phyloP scores from a whole-genome alignment of 2,113 vertebrate species.

The Thamnaconus septentrionalis region DNA sequence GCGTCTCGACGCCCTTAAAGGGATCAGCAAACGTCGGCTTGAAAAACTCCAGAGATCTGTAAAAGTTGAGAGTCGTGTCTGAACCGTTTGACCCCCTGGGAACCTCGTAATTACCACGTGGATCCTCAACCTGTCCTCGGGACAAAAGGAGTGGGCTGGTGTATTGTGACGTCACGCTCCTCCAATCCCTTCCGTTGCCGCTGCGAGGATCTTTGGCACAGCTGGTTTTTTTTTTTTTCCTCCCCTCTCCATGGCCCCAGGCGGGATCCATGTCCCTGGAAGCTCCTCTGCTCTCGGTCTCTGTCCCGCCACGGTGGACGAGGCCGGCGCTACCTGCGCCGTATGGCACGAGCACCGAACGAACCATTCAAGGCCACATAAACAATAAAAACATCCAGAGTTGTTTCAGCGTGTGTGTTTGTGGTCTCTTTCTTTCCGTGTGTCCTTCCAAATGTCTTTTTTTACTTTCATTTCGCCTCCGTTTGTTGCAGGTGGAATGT shows the following conservation, averaged over 20 bases:
- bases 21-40: too few species aligned
- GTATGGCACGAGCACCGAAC: slow-evolving; percentile 30
- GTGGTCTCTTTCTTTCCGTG: slow-evolving; percentile 20
- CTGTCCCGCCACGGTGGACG: background rate
- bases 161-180: background rate
- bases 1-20: too few species aligned
- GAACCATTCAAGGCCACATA: slow-evolving; percentile 47
- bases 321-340: slow-evolving; percentile 22
- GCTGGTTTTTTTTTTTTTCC: slow-evolving; percentile 55
- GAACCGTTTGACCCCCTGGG: background rate
- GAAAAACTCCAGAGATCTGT: too few species aligned
- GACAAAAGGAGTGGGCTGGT: slow-evolving; percentile 23
- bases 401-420: slow-evolving; percentile 37
- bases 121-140: slow-evolving; percentile 24
- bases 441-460: too few species aligned
- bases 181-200: background rate
- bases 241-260: slow-evolving; percentile 26
- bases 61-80: slow-evolving; percentile 7
- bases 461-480: too few species aligned
- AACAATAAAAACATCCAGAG: slow-evolving; percentile 66
- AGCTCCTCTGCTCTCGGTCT: background rate
- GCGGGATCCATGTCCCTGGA: slow-evolving; percentile 28
- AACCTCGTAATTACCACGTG: slow-evolving; percentile 38
- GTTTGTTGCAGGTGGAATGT: too few species aligned
- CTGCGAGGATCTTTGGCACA: slow-evolving; percentile 45